Evolutionary conservation across 2,888 invertebrate species (phyloP).

Genomic region (Auanema freiburgensis): DNA sequence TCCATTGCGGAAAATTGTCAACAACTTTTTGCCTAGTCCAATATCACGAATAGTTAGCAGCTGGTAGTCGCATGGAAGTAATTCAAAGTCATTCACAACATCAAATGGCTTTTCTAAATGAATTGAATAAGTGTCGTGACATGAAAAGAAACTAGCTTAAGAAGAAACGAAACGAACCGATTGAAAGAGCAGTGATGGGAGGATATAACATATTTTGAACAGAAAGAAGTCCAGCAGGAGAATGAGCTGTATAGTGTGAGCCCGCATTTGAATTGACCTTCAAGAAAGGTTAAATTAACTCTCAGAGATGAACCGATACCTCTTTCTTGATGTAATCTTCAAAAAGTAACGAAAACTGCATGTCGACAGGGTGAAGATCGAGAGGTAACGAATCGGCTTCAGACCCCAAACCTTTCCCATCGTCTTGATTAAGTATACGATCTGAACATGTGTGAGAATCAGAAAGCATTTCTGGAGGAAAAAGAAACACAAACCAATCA

Average conservation of each 20-base stretch:
- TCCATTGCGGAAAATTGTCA: conserved; percentile 30
- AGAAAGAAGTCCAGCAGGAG: conserved; percentile 16
- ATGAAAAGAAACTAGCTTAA: background rate
- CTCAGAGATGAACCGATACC: no score
- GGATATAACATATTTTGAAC: conserved; percentile 24
- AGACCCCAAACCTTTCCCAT: conserved; percentile 48
- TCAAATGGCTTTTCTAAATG: background rate
- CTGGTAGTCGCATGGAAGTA: conserved; percentile 44
- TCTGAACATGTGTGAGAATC: conserved; percentile 20
- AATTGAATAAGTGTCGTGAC: background rate
- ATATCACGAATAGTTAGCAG: conserved; percentile 33
- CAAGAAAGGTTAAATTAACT: background rate
- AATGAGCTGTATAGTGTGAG: conserved; percentile 17
- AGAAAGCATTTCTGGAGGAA: background rate
- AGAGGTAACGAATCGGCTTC: conserved; percentile 35
- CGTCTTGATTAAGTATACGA: conserved; percentile 49
- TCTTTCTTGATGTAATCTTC: conserved; percentile 18
- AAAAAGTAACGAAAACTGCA: conserved; percentile 36
- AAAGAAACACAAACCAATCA: conserved; percentile 20
- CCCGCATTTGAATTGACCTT: background rate
- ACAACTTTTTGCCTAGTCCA: conserved; percentile 17
- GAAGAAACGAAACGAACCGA: conserved; percentile 7
- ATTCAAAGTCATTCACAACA: background rate
- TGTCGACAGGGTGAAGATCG: conserved; percentile 42
- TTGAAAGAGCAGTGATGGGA: conserved; percentile 12